Conservation (phyloP, 2,888 invertebrate species). For the Tromatobia lineatoria region DNA sequence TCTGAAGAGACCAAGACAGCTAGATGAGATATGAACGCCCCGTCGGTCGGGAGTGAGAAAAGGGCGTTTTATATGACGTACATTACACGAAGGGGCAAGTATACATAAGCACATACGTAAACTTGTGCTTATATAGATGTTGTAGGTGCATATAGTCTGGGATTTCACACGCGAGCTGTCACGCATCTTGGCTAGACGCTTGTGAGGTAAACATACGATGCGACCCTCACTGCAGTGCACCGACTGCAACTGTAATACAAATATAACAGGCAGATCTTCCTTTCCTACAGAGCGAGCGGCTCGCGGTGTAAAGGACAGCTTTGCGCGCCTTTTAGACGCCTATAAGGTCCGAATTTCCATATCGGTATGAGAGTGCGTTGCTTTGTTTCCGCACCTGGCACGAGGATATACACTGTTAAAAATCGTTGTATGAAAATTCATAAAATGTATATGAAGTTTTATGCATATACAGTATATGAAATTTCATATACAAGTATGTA, state of each 20-base stretch:
- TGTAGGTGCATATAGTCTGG: constrained; percentile 11
- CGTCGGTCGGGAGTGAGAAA: constrained; percentile 32
- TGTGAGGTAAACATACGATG: not conserved
- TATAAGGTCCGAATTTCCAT: constrained; percentile 34
- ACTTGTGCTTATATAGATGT: not conserved
- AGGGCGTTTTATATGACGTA: constrained; percentile 24
- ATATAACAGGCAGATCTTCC: constrained; percentile 1
- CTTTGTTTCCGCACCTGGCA: constrained; percentile 24
- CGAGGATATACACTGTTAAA: too few species aligned
- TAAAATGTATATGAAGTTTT: too few species aligned
- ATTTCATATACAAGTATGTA: too few species aligned
- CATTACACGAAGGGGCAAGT: constrained; percentile 24
- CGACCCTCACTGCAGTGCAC: not conserved
- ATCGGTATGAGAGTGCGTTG: constrained; percentile 5
- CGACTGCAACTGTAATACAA: not conserved
- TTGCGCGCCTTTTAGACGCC: not conserved
- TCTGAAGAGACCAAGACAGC: constrained; percentile 15
- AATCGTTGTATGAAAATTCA: too few species aligned
- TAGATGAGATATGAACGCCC: constrained; percentile 41
- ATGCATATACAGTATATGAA: too few species aligned
- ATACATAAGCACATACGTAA: constrained; percentile 7
- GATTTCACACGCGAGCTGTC: constrained; percentile 55
- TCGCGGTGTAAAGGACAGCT: not conserved
- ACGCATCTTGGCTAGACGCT: constrained; percentile 21
- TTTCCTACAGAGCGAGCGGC: not conserved